Conservation (phyloP, 2,888 invertebrate species). For the Sympetrum striolatum region DNA sequence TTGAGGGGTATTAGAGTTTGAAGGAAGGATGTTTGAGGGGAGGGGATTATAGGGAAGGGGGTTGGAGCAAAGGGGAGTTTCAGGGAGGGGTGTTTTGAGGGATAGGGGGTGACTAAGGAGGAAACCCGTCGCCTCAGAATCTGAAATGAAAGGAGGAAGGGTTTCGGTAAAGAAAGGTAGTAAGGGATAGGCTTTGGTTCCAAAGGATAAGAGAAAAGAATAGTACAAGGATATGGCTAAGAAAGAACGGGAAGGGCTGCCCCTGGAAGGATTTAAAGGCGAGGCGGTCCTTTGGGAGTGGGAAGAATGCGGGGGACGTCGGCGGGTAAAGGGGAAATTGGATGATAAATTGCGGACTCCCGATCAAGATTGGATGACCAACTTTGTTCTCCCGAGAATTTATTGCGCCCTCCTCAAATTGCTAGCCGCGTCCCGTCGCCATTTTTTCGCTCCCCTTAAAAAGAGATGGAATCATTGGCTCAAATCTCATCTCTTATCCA, state of each 20-base stretch:
- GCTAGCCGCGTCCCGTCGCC: neutral
- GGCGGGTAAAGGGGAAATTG: neutral
- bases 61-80: too few relatives aligned
- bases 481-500: neutral
- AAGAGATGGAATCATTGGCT: neutral
- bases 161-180: neutral
- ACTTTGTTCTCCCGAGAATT: neutral
- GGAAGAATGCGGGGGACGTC: neutral
- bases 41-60: too few relatives aligned
- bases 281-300: neutral
- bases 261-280: neutral
- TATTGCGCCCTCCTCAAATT: neutral
- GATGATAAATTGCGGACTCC: slow-evolving; percentile 2
- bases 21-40: too few relatives aligned
- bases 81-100: too few relatives aligned
- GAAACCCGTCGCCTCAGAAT: neutral
- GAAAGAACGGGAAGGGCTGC: neutral
- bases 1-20: too few relatives aligned
- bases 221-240: neutral
- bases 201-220: neutral
- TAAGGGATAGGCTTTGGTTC: neutral
- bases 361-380: slow-evolving; percentile 7
- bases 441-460: neutral
- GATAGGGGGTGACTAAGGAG: too few relatives aligned
- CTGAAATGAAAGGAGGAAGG: neutral